Percentiles rank a stretch among this genome's conserved stretches.
Conservation (phyloP, 53 echinoderm and acorn worm genomes). For the Actinopyga echinites region DNA sequence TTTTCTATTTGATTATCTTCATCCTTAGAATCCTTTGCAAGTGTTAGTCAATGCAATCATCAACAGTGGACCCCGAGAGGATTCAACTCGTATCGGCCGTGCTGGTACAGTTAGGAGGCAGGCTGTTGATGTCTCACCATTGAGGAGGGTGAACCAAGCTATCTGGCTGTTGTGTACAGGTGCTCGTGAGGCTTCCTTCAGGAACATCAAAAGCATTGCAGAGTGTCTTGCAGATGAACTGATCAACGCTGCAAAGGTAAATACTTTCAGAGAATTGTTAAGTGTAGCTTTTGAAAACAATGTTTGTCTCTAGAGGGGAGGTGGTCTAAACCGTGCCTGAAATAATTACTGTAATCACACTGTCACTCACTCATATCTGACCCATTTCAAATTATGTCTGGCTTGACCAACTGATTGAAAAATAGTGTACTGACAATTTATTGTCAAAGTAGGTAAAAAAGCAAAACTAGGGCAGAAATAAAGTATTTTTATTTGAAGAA, state of each 20-base stretch:
- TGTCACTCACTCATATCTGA: too few relatives aligned
- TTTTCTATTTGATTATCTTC: neutral
- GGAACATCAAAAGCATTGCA: conserved; percentile 99
- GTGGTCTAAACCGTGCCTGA: too few relatives aligned
- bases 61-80: conserved; percentile 97
- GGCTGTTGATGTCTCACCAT: conserved; percentile 96
- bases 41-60: conserved; percentile 93
- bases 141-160: conserved; percentile 97
- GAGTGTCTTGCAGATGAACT: conserved; percentile 97
- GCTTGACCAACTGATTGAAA: too few relatives aligned
- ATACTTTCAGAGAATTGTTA: neutral
- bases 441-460: too few relatives aligned
- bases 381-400: too few relatives aligned
- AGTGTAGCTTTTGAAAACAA: too few relatives aligned
- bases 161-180: conserved; percentile 99
- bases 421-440: too few relatives aligned
- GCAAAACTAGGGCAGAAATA: too few relatives aligned
- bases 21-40: conserved; percentile 84
- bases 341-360: too few relatives aligned
- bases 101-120: conserved; percentile 96
- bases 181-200: conserved; percentile 95
- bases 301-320: too few relatives aligned
- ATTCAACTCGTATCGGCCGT: conserved; percentile 96
- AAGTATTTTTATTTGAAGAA: too few relatives aligned
- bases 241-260: conserved; percentile 98